Conservation (phyloP, 1,140 invertebrate species). For the Halesus radiatus region DNA sequence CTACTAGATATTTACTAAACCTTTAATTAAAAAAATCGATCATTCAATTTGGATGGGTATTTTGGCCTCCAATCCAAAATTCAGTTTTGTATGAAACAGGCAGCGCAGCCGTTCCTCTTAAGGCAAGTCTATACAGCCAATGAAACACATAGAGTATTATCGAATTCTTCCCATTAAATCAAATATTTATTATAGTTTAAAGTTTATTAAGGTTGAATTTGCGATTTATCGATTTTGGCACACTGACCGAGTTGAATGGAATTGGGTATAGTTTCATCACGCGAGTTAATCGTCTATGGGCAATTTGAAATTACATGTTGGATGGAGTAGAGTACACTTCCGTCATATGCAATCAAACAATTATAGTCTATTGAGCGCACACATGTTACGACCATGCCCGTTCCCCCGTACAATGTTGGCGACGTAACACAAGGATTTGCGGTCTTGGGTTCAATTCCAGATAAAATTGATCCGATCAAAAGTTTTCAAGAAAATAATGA, state of each 20-base stretch:
- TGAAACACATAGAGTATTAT: background rate
- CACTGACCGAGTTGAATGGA: conserved; percentile 13
- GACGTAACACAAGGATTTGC: no score
- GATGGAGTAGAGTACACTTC: conserved; percentile 5
- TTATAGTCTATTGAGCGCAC: background rate
- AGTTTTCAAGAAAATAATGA: no score
- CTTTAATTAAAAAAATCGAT: no score
- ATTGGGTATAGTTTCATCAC: background rate
- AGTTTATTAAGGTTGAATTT: background rate
- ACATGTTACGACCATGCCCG: background rate
- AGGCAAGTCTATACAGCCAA: background rate
- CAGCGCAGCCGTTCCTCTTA: no score
- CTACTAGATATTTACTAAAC: no score
- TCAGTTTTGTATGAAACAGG: no score
- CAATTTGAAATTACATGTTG: conserved; percentile 13
- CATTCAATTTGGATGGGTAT: no score
- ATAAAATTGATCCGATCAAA: no score
- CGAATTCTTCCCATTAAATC: background rate
- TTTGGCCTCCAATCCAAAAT: no score
- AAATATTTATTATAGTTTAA: background rate
- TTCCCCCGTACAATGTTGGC: background rate
- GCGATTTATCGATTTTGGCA: conserved; percentile 10
- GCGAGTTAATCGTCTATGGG: background rate
- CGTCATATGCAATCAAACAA: background rate
- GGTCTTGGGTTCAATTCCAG: no score